Conservation (phyloP, 2,797 vertebrate species). For the Avahi laniger region DNA sequence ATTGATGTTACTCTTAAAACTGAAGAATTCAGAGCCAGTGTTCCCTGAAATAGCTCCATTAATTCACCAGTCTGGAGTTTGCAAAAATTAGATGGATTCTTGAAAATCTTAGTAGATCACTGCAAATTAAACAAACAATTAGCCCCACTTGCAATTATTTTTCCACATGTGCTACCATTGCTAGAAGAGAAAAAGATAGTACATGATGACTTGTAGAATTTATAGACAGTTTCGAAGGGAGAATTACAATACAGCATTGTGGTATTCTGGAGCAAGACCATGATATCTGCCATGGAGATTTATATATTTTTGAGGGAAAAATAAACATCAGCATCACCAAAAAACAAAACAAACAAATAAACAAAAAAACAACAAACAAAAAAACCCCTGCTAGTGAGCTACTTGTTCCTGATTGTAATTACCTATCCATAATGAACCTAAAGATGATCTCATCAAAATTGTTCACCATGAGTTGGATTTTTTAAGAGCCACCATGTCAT, state of each 20-base stretch:
- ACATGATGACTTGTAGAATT: neutral
- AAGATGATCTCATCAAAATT: neutral
- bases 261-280: neutral
- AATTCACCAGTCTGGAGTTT: neutral
- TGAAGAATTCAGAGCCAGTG: neutral
- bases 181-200: neutral
- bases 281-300: neutral
- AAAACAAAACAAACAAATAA: neutral
- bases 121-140: neutral
- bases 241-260: neutral
- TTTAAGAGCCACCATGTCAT: neutral
- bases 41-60: neutral
- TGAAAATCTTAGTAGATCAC: neutral
- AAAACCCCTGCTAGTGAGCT: neutral
- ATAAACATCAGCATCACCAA: neutral
- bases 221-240: neutral
- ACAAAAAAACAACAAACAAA: neutral
- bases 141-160: neutral
- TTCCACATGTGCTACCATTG: neutral
- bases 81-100: neutral
- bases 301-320: neutral
- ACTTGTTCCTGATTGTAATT: neutral
- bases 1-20: neutral
- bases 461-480: neutral
- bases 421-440: no score